A percentile compares a stretch with the other conserved stretches of the same genome.
phyloP scores from a whole-genome alignment of 1,140 invertebrate genomes.

The Hylaeus volcanicus region DNA sequence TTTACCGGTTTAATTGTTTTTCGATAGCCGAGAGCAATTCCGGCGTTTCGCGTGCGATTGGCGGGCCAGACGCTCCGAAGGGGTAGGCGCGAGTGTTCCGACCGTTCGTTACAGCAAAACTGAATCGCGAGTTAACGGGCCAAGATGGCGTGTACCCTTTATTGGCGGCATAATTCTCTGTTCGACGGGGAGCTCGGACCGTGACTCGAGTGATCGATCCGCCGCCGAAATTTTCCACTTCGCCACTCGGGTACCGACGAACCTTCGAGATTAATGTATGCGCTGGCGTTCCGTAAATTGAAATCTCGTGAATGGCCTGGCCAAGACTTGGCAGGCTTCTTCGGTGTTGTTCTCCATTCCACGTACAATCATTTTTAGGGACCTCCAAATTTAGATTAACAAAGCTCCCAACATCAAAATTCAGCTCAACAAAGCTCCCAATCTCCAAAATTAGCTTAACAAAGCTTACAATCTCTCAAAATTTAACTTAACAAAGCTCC shows the following conservation, averaged over 20 bases:
- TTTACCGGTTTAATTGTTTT: conserved; percentile 79
- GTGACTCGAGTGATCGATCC: background rate
- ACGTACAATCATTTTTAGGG: no score
- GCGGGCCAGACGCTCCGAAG: background rate
- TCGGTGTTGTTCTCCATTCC: no score
- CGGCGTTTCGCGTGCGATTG: conserved; percentile 55
- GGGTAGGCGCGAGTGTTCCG: conserved; percentile 6
- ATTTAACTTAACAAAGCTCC: no score
- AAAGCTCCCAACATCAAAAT: no score
- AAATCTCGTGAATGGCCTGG: background rate
- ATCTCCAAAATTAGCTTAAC: no score
- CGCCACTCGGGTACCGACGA: background rate
- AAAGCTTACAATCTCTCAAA: no score
- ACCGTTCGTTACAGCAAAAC: conserved; percentile 71
- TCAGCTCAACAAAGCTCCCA: no score
- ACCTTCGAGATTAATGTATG: background rate
- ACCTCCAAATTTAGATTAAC: no score
- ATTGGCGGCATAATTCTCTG: conserved; percentile 53
- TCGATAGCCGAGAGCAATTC: conserved; percentile 71
- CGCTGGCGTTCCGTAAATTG: background rate
- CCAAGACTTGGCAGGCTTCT: no score
- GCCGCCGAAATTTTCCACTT: background rate
- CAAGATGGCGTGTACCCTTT: conserved; percentile 68
- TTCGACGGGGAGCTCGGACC: background rate
- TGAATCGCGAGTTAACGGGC: conserved; percentile 70